Conservation (phyloP, 30 jellyfish, hydroid and myxozoan species). For the Haliclystus octoradiatus region DNA sequence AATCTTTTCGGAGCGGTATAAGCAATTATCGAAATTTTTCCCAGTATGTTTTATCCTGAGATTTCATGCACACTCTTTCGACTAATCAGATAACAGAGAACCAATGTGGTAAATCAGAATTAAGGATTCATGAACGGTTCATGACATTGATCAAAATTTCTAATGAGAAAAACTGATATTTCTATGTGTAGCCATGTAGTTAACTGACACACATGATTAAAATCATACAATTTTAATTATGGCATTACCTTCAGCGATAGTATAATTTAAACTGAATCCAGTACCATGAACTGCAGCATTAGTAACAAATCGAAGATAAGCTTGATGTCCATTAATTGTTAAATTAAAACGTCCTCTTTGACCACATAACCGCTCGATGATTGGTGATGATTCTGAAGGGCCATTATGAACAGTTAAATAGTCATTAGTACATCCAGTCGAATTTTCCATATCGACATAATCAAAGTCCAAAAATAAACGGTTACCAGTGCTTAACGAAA, state of each 20-base stretch:
- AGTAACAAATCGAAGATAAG: constrained; percentile 34
- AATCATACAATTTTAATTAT: too few relatives aligned
- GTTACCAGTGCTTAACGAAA: constrained; percentile 34
- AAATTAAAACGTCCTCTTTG: constrained; percentile 4
- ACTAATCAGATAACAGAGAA: too few relatives aligned
- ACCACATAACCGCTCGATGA: constrained; percentile 46
- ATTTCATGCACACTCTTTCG: too few relatives aligned
- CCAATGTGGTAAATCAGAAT: too few relatives aligned
- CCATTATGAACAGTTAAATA: constrained; percentile 43
- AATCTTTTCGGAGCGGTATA: too few relatives aligned
- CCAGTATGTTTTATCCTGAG: too few relatives aligned
- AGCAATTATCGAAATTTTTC: too few relatives aligned
- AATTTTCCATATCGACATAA: constrained; percentile 18
- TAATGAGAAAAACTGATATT: too few relatives aligned
- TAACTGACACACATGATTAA: too few relatives aligned
- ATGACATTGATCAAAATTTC: too few relatives aligned
- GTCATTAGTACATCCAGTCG: constrained; percentile 36
- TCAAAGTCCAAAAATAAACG: constrained; percentile 19
- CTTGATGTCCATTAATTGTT: constrained; percentile 11
- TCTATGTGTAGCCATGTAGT: too few relatives aligned
- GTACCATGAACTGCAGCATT: constrained; percentile 21
- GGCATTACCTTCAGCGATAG: constrained; percentile 6
- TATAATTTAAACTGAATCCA: constrained; percentile 35
- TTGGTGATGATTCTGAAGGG: constrained; percentile 38
- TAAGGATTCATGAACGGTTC: too few relatives aligned